Evolutionary conservation across 2,888 invertebrate species (phyloP).

Genomic region (Drosophila pullipes): DNA sequence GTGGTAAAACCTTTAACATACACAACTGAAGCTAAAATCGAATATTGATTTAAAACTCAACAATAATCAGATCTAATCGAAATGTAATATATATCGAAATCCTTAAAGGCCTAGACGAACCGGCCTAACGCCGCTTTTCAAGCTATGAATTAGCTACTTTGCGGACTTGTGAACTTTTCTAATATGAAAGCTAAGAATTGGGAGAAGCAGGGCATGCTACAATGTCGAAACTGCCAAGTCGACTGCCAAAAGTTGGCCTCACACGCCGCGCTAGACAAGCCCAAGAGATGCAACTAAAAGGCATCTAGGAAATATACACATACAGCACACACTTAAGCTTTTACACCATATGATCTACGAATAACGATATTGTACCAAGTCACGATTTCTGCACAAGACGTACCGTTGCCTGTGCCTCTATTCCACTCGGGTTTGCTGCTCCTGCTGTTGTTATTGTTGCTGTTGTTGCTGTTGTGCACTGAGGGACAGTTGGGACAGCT

Average conservation of each 20-base stretch:
- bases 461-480: constrained; percentile 23
- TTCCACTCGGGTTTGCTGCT: constrained; percentile 25
- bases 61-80: not conserved
- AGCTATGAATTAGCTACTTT: not conserved
- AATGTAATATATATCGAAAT: not conserved
- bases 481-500: constrained; percentile 41
- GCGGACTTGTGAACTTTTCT: not conserved
- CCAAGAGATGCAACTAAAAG: constrained; percentile 56
- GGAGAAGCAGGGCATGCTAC: constrained; percentile 36
- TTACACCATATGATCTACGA: constrained; percentile 83
- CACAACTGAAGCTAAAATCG: not conserved
- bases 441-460: constrained; percentile 24
- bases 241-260: constrained; percentile 41
- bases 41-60: not conserved
- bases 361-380: constrained; percentile 84
- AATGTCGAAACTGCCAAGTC: constrained; percentile 18
- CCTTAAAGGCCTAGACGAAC: not conserved
- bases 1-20: not conserved
- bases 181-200: not conserved
- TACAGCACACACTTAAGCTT: constrained; percentile 61
- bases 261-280: constrained; percentile 65
- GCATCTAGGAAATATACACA: constrained; percentile 66
- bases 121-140: not conserved
- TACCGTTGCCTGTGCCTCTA: constrained; percentile 73
- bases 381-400: constrained; percentile 84